These are phyloP conservation scores for Morpho deidamia DNA, from an alignment of 2,888 invertebrate genomes.

Conservation along the genomic window DNA sequence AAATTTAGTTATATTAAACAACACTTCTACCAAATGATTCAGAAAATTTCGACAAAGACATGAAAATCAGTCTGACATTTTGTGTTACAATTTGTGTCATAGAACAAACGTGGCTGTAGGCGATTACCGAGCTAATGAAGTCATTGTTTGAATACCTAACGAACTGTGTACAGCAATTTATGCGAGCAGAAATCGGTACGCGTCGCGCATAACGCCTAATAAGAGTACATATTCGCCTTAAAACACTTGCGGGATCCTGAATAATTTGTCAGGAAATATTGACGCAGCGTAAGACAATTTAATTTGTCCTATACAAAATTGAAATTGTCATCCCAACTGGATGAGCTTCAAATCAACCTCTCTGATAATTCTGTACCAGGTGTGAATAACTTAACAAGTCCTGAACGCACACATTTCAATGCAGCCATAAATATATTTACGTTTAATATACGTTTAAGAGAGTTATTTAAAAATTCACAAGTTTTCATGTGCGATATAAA, in stretches of 20 bases:
- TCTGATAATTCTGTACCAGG: too few species aligned
- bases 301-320: not conserved
- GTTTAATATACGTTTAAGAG: too few species aligned
- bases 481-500: too few species aligned
- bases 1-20: not conserved
- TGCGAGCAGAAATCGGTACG: conserved; percentile 28
- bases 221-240: conserved; percentile 13
- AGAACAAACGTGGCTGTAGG: conserved; percentile 19
- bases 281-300: not conserved
- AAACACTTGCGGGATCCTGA: conserved; percentile 10
- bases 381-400: too few species aligned
- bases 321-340: too few species aligned
- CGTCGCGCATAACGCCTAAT: conserved; percentile 34
- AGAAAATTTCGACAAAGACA: not conserved
- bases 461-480: too few species aligned
- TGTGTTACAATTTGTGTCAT: conserved; percentile 5
- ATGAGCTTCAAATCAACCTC: not conserved
- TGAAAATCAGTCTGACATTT: conserved; percentile 3
- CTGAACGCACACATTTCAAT: too few species aligned
- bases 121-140: conserved; percentile 73
- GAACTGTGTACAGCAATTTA: conserved; percentile 54
- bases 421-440: too few species aligned
- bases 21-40: not conserved
- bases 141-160: conserved; percentile 72
- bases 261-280: conserved; percentile 18